phyloP scores from a whole-genome alignment of 2,888 invertebrate species.

The Agapostemon virescens region DNA sequence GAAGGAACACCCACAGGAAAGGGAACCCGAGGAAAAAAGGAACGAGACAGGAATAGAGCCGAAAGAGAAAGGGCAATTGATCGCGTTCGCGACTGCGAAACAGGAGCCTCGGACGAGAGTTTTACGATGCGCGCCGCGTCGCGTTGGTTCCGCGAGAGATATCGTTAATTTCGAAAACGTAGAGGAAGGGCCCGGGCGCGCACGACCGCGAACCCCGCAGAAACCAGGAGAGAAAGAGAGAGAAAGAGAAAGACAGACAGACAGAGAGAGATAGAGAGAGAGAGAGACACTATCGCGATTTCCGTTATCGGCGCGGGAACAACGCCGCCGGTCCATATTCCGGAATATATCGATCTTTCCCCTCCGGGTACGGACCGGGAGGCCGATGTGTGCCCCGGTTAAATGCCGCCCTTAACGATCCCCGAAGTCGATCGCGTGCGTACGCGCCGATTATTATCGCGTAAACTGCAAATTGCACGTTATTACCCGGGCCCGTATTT shows the following conservation, averaged over 20 bases:
- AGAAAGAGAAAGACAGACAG: too few relatives aligned
- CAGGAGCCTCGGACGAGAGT: slow-evolving; percentile 10
- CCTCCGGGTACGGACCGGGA: not conserved
- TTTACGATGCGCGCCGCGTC: not conserved
- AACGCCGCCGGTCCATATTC: not conserved
- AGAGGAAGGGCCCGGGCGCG: not conserved
- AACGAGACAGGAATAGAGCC: slow-evolving; percentile 38
- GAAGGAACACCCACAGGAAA: slow-evolving; percentile 59
- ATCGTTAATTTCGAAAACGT: slow-evolving; percentile 33
- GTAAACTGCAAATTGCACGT: slow-evolving; percentile 53
- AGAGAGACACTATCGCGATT: not conserved
- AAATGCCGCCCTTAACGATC: slow-evolving; percentile 37
- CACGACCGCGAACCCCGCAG: not conserved
- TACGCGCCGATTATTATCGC: slow-evolving; percentile 50
- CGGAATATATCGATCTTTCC: not conserved
- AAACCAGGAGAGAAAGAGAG: too few relatives aligned
- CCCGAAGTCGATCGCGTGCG: slow-evolving; percentile 45
- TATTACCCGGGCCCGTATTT: slow-evolving; percentile 46
- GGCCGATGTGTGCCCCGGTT: slow-evolving; percentile 9
- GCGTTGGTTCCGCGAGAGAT: not conserved
- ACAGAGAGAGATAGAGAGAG: too few relatives aligned
- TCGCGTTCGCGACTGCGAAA: slow-evolving; percentile 53
- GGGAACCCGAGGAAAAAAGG: slow-evolving; percentile 47
- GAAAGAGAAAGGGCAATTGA: slow-evolving; percentile 50
- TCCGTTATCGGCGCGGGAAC: slow-evolving; percentile 11